Percentiles rank a stretch among this genome's conserved stretches.
These are phyloP conservation scores for Caenorhabditis latens DNA, from an alignment of 1,140 invertebrate genomes.

Conservation along the genomic window DNA sequence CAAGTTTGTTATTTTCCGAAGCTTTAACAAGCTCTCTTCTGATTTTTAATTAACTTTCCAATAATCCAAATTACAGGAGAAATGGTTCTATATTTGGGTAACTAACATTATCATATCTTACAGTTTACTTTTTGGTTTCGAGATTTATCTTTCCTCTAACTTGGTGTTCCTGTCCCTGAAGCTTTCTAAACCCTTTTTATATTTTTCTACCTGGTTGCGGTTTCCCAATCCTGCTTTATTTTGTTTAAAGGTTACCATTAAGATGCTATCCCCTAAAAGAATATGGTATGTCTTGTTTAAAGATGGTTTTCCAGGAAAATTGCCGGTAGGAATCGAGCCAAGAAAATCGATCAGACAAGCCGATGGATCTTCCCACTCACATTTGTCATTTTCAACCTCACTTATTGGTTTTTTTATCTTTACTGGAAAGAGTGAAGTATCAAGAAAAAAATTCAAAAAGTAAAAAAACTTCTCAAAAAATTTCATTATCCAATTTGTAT, in stretches of 20 bases:
- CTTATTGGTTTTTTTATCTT: constrained; percentile 71
- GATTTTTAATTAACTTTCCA: not conserved
- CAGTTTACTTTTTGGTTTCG: not conserved
- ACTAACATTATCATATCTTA: not conserved
- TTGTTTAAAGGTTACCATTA: not conserved
- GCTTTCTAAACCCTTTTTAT: not conserved
- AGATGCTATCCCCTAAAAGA: not conserved
- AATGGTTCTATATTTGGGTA: constrained; percentile 45
- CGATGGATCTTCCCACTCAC: constrained; percentile 70
- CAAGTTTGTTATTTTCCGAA: constrained; percentile 63
- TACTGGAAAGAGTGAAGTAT: constrained; percentile 59
- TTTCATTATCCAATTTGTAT: constrained; percentile 27
- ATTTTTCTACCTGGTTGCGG: not conserved
- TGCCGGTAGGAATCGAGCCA: constrained; percentile 67
- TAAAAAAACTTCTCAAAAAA: constrained; percentile 5
- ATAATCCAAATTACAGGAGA: constrained; percentile 7
- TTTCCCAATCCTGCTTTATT: constrained; percentile 1
- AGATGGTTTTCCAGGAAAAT: constrained; percentile 65
- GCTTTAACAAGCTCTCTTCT: not conserved
- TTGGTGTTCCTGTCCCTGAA: not conserved
- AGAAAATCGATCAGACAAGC: constrained; percentile 69
- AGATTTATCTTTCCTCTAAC: not conserved
- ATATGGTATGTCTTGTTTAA: not conserved
- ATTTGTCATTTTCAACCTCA: constrained; percentile 69
- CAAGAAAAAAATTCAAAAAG: not conserved